Evolutionary conservation across 1,140 invertebrate species (phyloP).

Genomic region (Stegodyphus dumicola): DNA sequence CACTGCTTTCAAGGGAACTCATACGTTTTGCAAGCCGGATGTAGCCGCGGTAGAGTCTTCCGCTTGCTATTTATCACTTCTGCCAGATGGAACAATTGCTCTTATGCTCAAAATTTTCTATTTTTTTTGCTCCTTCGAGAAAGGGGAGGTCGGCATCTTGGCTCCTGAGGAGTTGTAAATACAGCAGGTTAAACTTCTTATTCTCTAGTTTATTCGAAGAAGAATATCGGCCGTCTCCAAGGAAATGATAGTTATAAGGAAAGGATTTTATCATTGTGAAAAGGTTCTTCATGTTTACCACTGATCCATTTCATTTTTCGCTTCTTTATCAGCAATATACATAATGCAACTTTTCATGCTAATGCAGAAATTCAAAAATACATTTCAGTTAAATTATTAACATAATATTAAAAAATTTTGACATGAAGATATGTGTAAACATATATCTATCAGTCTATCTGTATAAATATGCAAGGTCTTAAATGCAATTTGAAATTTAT

Average conservation of each 20-base stretch:
- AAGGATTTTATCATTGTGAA: neutral
- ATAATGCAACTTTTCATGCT: neutral
- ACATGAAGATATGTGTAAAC: no score
- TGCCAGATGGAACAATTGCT: conserved; percentile 45
- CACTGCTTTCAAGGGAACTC: conserved; percentile 19
- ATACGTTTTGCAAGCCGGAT: conserved; percentile 37
- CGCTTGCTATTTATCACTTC: conserved; percentile 47
- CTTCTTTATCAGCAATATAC: neutral
- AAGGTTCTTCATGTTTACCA: neutral
- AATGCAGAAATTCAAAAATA: neutral
- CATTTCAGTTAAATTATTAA: neutral
- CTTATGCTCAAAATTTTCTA: conserved; percentile 18
- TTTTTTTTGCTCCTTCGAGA: neutral
- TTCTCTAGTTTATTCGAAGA: neutral
- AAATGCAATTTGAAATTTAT: no score
- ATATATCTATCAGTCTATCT: no score
- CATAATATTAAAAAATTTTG: no score
- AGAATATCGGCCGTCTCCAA: no score
- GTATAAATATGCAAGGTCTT: no score
- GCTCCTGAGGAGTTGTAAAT: no score
- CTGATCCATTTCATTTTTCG: neutral
- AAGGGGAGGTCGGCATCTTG: neutral
- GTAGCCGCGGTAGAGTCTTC: conserved; percentile 20
- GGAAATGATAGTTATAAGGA: no score
- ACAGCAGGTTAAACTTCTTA: neutral